These are phyloP conservation scores for Mystacides longicornis DNA, from an alignment of 2,888 invertebrate species.

Conservation along the genomic window DNA sequence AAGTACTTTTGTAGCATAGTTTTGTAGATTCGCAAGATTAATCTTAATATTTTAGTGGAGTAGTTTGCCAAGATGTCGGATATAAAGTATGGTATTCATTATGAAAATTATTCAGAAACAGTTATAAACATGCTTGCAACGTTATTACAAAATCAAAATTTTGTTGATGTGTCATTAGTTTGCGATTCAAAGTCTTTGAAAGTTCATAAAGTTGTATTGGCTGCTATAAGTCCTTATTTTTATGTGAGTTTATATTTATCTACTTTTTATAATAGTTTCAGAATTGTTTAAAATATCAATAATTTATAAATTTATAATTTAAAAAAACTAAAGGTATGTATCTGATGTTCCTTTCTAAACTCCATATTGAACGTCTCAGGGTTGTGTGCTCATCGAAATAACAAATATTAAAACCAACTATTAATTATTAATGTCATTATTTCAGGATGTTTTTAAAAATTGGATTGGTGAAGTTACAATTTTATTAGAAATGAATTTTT, in stretches of 20 bases:
- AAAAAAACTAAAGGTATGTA: not conserved
- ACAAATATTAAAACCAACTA: too few species aligned
- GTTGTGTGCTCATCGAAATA: too few species aligned
- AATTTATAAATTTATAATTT: too few species aligned
- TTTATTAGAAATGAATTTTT: slow-evolving; percentile 62
- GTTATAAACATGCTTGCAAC: slow-evolving; percentile 62
- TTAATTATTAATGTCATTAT: too few species aligned
- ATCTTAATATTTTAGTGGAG: not conserved
- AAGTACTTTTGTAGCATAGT: too few species aligned
- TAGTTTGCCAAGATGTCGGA: slow-evolving; percentile 38
- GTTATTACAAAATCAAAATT: slow-evolving; percentile 62
- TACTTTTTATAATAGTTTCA: not conserved
- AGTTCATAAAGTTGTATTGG: slow-evolving; percentile 66
- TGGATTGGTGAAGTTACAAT: slow-evolving; percentile 51
- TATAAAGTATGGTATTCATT: slow-evolving; percentile 56
- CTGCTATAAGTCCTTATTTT: slow-evolving; percentile 66
- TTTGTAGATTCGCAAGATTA: too few species aligned
- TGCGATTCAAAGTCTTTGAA: slow-evolving; percentile 67
- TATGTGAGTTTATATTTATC: slow-evolving; percentile 44
- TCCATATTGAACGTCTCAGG: too few species aligned
- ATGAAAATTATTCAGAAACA: slow-evolving; percentile 63
- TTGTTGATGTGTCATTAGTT: slow-evolving; percentile 68
- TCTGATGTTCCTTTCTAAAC: not conserved
- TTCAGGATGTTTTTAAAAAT: slow-evolving; percentile 53
- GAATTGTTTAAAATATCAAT: not conserved